A percentile compares a stretch with the other conserved stretches of the same genome.
phyloP scores from a whole-genome alignment of 2,113 vertebrate species.

The Megaceryle maxima region DNA sequence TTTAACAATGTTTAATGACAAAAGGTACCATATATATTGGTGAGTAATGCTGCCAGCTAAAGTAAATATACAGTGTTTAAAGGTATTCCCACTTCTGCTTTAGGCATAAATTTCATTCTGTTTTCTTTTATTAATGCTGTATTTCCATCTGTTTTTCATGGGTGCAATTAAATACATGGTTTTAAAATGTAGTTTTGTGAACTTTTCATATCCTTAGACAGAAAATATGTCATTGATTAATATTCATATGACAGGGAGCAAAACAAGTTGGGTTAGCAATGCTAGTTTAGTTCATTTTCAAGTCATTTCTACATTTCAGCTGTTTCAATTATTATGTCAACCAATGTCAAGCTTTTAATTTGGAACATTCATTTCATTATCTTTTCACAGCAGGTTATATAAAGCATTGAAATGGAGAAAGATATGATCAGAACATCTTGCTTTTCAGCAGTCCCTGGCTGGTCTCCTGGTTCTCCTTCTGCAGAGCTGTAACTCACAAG shows the following conservation, averaged over 20 bases:
- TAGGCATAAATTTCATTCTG: background rate
- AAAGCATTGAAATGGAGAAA: background rate
- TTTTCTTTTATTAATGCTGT: background rate
- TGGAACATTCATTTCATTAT: background rate
- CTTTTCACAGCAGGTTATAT: background rate
- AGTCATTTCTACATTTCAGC: background rate
- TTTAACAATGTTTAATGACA: background rate
- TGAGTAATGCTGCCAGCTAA: background rate
- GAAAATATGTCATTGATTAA: background rate
- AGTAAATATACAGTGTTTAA: background rate
- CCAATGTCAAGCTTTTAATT: background rate
- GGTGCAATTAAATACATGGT: background rate
- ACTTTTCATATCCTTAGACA: background rate
- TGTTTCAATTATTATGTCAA: background rate
- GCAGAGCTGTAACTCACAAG: background rate
- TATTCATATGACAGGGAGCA: background rate
- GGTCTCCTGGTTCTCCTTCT: background rate
- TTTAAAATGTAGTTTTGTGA: background rate
- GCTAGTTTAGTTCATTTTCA: background rate
- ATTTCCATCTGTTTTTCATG: background rate
- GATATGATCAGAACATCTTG: background rate
- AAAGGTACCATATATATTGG: background rate
- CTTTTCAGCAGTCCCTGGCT: background rate
- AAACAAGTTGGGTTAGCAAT: background rate
- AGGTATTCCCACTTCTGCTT: background rate